phyloP scores from a whole-genome alignment of 1,140 invertebrate genomes.

The Glossosoma conforme region DNA sequence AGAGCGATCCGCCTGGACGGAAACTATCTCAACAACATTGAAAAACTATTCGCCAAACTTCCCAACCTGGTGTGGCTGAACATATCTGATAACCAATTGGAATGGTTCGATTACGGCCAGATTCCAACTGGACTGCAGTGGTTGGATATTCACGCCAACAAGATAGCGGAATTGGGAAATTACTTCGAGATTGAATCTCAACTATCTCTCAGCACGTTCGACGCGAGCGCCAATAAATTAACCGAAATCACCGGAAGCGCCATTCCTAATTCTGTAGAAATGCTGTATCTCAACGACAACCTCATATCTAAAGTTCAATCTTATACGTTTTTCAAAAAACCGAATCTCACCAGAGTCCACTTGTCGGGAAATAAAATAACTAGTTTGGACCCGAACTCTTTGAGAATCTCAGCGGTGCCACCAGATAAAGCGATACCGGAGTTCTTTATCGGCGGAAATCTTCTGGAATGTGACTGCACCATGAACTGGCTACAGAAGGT shows the following conservation, averaged over 20 bases:
- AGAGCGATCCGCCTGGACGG: constrained; percentile 84
- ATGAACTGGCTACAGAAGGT: constrained; percentile 72
- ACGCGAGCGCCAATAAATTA: constrained; percentile 80
- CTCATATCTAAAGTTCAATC: constrained; percentile 81
- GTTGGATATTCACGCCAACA: constrained; percentile 85
- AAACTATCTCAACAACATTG: constrained; percentile 81
- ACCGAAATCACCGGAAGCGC: constrained; percentile 80
- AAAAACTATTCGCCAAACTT: constrained; percentile 77
- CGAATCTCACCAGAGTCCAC: constrained; percentile 82
- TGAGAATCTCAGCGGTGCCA: constrained; percentile 75
- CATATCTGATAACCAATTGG: constrained; percentile 83
- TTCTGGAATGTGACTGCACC: constrained; percentile 82
- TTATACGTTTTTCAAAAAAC: constrained; percentile 90
- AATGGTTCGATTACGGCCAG: constrained; percentile 87
- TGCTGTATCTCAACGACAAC: constrained; percentile 81
- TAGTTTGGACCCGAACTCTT: constrained; percentile 78
- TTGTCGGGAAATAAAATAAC: constrained; percentile 80
- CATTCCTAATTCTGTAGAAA: constrained; percentile 82
- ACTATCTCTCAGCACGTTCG: constrained; percentile 75
- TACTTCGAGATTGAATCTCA: constrained; percentile 84
- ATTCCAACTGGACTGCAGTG: constrained; percentile 85
- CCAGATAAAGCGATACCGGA: constrained; percentile 75
- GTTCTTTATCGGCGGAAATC: constrained; percentile 87
- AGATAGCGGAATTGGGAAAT: constrained; percentile 83
- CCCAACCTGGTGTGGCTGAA: constrained; percentile 87